Base-by-base conservation (phyloP, 2,797 vertebrate species). In the Thalassophryne amazonica region DNA sequence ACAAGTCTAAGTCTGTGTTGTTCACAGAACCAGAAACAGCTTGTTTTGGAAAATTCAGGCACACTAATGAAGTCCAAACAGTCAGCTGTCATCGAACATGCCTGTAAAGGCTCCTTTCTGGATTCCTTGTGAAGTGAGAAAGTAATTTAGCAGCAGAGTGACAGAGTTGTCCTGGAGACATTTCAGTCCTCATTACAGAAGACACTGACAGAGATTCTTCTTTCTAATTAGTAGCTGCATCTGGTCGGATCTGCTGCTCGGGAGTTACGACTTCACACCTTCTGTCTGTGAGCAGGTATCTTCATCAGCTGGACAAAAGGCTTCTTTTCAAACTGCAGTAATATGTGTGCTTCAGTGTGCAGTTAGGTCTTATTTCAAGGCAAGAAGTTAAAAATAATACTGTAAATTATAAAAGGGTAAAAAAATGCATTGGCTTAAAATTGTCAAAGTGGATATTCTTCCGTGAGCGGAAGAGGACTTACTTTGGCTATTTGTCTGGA, bases 141-240 rank as follows among this genome's bases (percentile, higher is more conserved):
- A 48, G 50, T 73, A 31, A 72, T 69, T 78, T 67, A 47, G 47
- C 3, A 1, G 60, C 27, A 16, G 37, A 50, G 4, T 5, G 33
- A 42, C 1, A 1, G n/a, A 1, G 23, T 45, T 42, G 57, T 30
- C 21, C 6, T 3, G 3, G 51, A 46, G 34, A 7, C 45, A 41
- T 68, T 49, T 74, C 62, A 47, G 42, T 47, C 52, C 70, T 80
- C 76, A 71, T 84, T 80, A 81, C 33, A 42, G 5, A 1, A 40
- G 55, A 9, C 29, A 23, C 58, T 66, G 52, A 27, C 52, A 23
- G 39, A 55, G 40, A 47, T n/a, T 32, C 45, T 64, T 29, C 30
- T 31, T 34, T 21, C 53, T 79, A 75, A 84, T 83, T 69, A n/a
- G n/a, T n/a, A 75, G 53, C 35, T 58, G 41, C 24, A 46, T 57